Percentiles rank a stretch among this genome's conserved stretches.
Evolutionary conservation across 2,797 vertebrate genomes (phyloP).

Genomic region (Xerus rutilus): DNA sequence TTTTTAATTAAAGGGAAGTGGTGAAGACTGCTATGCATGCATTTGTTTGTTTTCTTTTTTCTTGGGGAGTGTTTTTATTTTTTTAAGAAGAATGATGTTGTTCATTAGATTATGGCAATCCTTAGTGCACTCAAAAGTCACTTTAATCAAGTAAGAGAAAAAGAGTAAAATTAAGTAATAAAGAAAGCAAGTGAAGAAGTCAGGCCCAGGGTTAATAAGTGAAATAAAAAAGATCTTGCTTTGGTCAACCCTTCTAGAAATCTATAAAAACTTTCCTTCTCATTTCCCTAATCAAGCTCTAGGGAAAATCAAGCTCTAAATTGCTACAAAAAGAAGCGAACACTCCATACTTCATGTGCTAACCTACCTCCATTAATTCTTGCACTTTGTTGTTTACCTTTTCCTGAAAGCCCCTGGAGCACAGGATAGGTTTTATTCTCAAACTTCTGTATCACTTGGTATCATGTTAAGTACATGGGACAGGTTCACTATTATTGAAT

Average conservation of each 20-base stretch:
- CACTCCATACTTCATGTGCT: not conserved
- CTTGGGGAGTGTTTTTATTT: not conserved
- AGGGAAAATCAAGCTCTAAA: not conserved
- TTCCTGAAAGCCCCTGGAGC: not conserved
- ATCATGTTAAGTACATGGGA: not conserved
- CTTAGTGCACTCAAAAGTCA: slow-evolving; percentile 47
- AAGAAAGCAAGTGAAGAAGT: not conserved
- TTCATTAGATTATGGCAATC: slow-evolving; percentile 60
- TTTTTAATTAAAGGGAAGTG: slow-evolving; percentile 45
- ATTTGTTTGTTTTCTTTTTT: slow-evolving; percentile 7
- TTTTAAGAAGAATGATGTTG: slow-evolving; percentile 4
- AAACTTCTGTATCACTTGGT: accelerated
- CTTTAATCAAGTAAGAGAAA: slow-evolving; percentile 54
- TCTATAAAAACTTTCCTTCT: not conserved
- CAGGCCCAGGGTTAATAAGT: slow-evolving; percentile 11
- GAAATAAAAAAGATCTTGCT: not conserved
- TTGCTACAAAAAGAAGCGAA: not conserved
- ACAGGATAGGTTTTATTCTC: not conserved
- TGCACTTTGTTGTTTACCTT: not conserved
- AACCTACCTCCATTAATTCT: not conserved
- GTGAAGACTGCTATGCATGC: not conserved
- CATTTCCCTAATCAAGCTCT: not conserved
- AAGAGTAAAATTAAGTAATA: slow-evolving; percentile 54
- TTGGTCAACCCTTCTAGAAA: not conserved
- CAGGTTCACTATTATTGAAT: not conserved